Base-by-base conservation (phyloP, 35 echinoderm and acorn worm species). In the Patiria miniata region DNA sequence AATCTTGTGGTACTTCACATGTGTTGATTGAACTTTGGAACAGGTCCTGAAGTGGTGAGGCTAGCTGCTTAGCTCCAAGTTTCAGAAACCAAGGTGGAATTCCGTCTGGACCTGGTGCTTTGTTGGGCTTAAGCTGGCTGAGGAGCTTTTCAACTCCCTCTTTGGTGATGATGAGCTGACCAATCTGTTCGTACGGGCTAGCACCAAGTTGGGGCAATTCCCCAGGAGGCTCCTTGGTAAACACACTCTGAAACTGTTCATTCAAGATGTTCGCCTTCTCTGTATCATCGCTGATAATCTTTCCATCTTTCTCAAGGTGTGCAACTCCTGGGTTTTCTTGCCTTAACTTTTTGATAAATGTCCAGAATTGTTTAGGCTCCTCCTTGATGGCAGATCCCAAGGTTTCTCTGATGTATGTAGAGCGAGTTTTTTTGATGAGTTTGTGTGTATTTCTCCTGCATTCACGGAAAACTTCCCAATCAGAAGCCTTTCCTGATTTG, bases 1-100 rank as follows among this genome's bases (percentile, higher is more conserved):
- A 77, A 7, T 77, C 90, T 37, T 54, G n/a, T 5, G 90, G 85
- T 9, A 83, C 69, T 57, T 69, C 78, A 18, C 90, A 78, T 2
- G 80, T 59, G 51, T 86, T 54, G 29, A 91, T 57, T 58, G 89
- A 91, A 36, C 47, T 76, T 38, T 88, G 91, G 37, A 93, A 93
- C 12, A 92, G 37, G 42, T 92, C 78, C 22, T 58, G 37, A 17
- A 92, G 40, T 1, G 79, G 28, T 50, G 85, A 39, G 26, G 84
- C 59, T 14, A 87, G 18, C 76, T 92, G 18, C 21, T 69, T 52
- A 22, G 79, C 90, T 23, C 28, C 76, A 15, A 76, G 47, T 34
- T 78, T 40, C 29, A 91, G 38, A 22, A 91, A 78, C 89, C 81
- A 84, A 10, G 61, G 39, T 58, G 89, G 82, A 19, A 85, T 52